Evolutionary conservation across 2,113 vertebrate genomes (phyloP), one percentile per base, ranked within the genome.

Genomic region (Apodemus speciosus): DNA sequence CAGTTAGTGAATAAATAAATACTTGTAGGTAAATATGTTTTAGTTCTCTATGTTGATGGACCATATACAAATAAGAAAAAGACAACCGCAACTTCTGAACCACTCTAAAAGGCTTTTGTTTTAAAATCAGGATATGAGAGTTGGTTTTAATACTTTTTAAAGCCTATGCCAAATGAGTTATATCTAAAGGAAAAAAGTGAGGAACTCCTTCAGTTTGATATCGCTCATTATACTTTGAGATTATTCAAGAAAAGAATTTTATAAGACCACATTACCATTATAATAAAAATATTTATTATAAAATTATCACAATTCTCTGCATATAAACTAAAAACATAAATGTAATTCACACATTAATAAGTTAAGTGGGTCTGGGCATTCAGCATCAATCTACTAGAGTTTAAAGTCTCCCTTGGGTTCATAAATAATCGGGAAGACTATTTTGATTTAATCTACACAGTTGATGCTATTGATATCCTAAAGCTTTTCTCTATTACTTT

Each of bases 231-330:
- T 66, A 92, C 1, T 91, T 73, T 43, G 9, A 71, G 56, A 76
- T 85, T 88, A 90, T 58, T 69, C n/a, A 20, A 88, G 68, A 46
- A 92, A 96, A 91, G 16, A 95, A 95, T 32, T 88, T 88, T 32
- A 90, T 83, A 91, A 92, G 46, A 85, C 66, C 6, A 51, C 20
- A 7, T 64, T 1, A 89, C 8, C 58, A 71, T 92, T 91, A 71
- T 90, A 95, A 88, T 94, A 97, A 95, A 96, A 97, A 97, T 95
- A 85, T 97, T 97, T 97, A 97, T 97, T 97, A 96, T 81, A 96
- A 97, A 97, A 95, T 91, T 35, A 46, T 92, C 85, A 88, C 56
- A 92, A 76, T 94, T 95, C 56, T 96, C 30, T 94, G 56, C 88
- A 97, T 81, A 95, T 46, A 90, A 18, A 53, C 81, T 89, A 92